These are phyloP conservation scores for Idaea aversata DNA, from an alignment of 2,888 invertebrate genomes.

Conservation along the genomic window DNA sequence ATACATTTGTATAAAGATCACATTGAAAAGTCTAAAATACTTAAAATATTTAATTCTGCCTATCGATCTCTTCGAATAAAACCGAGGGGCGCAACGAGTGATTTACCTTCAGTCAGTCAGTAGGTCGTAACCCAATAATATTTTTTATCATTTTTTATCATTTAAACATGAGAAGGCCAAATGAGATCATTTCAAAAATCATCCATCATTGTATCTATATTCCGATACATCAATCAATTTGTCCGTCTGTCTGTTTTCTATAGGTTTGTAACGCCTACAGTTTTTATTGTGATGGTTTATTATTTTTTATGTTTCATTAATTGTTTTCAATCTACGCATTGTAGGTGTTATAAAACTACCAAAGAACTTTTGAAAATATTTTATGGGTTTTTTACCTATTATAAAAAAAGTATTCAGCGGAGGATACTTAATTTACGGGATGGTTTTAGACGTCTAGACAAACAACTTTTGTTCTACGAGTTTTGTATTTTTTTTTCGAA, in stretches of 20 bases:
- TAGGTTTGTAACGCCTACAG: slow-evolving; percentile 41
- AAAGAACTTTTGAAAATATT: neutral
- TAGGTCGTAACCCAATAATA: slow-evolving; percentile 15
- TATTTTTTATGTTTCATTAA: slow-evolving; percentile 12
- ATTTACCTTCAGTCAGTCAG: slow-evolving; percentile 2
- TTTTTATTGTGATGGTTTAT: slow-evolving; percentile 27
- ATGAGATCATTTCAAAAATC: slow-evolving; percentile 63
- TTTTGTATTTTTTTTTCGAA: no score
- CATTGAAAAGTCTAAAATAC: no score
- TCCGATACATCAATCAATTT: slow-evolving; percentile 73
- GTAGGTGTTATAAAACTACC: neutral
- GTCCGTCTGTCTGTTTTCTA: slow-evolving; percentile 42
- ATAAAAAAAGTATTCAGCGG: no score
- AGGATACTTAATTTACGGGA: no score
- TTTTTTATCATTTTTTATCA: slow-evolving; percentile 36
- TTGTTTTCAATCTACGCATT: neutral
- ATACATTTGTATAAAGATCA: no score
- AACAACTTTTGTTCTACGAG: no score
- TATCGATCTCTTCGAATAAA: neutral
- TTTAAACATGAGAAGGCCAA: slow-evolving; percentile 51
- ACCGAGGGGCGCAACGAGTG: neutral
- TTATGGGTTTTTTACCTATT: no score
- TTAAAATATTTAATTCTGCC: no score
- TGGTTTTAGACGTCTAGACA: no score
- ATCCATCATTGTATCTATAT: slow-evolving; percentile 56